Percentiles rank a stretch among this genome's conserved stretches.
phyloP scores from a whole-genome alignment of 92 coral and sea anemone genomes.

The Anthopleura xanthogrammica region DNA sequence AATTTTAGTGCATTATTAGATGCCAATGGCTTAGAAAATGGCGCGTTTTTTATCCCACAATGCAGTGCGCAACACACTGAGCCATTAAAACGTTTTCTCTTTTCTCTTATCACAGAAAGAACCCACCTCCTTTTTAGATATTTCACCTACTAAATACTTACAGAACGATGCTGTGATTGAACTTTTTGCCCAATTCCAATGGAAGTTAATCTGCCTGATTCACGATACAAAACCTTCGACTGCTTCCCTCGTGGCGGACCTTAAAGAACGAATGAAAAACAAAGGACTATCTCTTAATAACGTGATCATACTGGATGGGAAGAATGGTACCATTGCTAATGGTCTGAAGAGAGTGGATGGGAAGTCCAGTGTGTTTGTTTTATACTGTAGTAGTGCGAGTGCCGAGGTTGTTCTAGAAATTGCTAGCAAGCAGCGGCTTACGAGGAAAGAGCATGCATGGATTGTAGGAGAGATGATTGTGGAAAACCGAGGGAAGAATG shows the following conservation, averaged over 20 bases:
- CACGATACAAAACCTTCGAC: constrained; percentile 7
- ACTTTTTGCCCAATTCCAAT: constrained; percentile 32
- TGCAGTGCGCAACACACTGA: not conserved
- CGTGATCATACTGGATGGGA: constrained; percentile 7
- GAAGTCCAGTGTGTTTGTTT: constrained; percentile 30
- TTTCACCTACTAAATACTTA: constrained; percentile 21
- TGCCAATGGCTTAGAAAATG: too few relatives aligned
- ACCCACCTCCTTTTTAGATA: constrained; percentile 25
- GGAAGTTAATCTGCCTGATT: constrained; percentile 33
- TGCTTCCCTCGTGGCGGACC: constrained; percentile 20
- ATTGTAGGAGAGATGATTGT: constrained; percentile 35
- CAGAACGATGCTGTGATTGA: constrained; percentile 34
- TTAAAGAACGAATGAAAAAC: not conserved
- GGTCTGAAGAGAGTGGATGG: constrained; percentile 19
- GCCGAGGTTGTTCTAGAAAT: constrained; percentile 32
- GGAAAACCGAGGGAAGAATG: constrained; percentile 1
- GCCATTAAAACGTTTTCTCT: not conserved
- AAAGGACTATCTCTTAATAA: not conserved
- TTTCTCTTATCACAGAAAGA: constrained; percentile 15
- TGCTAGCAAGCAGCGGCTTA: constrained; percentile 30
- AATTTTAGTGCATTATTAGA: too few relatives aligned
- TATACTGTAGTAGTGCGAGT: constrained; percentile 6
- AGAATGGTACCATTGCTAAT: constrained; percentile 1
- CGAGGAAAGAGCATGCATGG: constrained; percentile 44
- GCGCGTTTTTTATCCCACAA: not conserved